phyloP scores from a whole-genome alignment of 53 echinoderm and acorn worm genomes.

The Mesocentrotus franciscanus region DNA sequence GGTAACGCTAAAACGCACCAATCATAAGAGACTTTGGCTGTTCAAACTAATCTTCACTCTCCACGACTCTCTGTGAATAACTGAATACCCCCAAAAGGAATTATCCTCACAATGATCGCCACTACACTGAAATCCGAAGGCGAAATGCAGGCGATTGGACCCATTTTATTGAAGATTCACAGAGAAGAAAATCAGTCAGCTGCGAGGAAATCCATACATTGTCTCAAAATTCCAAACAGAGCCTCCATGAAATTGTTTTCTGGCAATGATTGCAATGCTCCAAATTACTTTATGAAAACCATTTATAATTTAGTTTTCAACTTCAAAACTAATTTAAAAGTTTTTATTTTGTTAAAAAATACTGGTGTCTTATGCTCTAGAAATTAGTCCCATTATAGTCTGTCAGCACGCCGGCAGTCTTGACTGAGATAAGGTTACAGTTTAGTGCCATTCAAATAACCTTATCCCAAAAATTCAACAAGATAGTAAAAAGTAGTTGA shows the following conservation, averaged over 20 bases:
- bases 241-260: neutral
- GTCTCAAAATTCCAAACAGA: neutral
- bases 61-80: neutral
- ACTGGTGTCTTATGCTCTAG: too few species aligned
- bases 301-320: too few species aligned
- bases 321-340: too few species aligned
- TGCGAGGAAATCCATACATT: neutral
- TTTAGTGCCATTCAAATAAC: too few species aligned
- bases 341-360: too few species aligned
- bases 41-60: neutral
- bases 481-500: neutral
- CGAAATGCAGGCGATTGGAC: neutral
- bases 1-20: constrained; percentile 24
- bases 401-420: too few species aligned
- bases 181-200: neutral
- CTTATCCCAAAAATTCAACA: neutral
- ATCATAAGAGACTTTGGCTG: neutral
- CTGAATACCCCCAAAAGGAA: neutral
- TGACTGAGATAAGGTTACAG: too few species aligned
- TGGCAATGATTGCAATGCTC: neutral
- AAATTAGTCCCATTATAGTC: too few species aligned
- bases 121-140: neutral
- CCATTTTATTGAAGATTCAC: neutral
- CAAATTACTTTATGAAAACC: too few species aligned
- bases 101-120: neutral